These are phyloP conservation scores for Itoplectis maculator DNA, from an alignment of 2,888 invertebrate species.

Conservation along the genomic window DNA sequence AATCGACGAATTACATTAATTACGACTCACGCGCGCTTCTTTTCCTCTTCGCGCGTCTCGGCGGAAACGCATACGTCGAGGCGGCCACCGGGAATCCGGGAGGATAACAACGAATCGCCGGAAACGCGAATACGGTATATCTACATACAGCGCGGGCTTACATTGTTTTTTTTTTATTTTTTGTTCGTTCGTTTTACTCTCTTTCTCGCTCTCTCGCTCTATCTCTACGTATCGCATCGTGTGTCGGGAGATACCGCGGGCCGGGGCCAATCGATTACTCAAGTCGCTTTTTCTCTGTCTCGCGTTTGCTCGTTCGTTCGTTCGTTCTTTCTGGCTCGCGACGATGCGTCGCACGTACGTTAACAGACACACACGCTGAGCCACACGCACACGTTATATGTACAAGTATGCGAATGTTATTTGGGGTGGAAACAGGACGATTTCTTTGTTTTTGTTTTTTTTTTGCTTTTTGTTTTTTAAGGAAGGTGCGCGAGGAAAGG, in stretches of 20 bases:
- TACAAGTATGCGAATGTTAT: slow-evolving; percentile 60
- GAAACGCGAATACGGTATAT: slow-evolving; percentile 52
- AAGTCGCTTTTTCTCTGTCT: slow-evolving; percentile 53
- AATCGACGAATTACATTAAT: slow-evolving; percentile 3
- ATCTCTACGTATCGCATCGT: slow-evolving; percentile 53
- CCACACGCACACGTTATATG: slow-evolving; percentile 48
- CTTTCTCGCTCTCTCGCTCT: slow-evolving; percentile 25
- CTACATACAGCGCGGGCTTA: slow-evolving; percentile 34
- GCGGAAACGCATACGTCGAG: slow-evolving; percentile 18
- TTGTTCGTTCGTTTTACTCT: no score
- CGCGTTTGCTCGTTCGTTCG: slow-evolving; percentile 20
- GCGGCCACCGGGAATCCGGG: slow-evolving; percentile 40
- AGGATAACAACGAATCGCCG: slow-evolving; percentile 66
- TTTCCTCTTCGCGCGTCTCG: neutral
- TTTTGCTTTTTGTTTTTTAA: no score
- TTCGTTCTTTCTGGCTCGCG: slow-evolving; percentile 33
- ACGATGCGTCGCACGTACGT: slow-evolving; percentile 59
- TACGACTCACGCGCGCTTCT: neutral
- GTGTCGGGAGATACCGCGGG: slow-evolving; percentile 63
- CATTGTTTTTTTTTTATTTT: slow-evolving; percentile 10
- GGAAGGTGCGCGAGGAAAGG: slow-evolving; percentile 27
- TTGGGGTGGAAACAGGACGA: slow-evolving; percentile 37
- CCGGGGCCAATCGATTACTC: slow-evolving; percentile 67
- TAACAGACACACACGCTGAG: slow-evolving; percentile 50
- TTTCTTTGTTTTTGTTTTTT: no score